Base-by-base conservation (phyloP, 2,797 vertebrate genomes). In the Artibeus jamaicensis region DNA sequence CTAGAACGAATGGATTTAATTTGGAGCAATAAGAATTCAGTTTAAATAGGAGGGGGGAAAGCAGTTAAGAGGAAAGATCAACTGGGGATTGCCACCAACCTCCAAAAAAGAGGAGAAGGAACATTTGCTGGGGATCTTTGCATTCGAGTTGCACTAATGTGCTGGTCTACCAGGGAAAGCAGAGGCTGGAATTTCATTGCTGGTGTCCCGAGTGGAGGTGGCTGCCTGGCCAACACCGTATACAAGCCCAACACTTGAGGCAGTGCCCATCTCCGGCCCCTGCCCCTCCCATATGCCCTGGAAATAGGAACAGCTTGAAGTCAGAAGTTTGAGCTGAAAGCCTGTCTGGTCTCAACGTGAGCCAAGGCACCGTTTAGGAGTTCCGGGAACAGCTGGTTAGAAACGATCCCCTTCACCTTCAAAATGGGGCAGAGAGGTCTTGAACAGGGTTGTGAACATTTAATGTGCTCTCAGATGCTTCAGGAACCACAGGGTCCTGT, bases 1-100 rank as follows among this genome's bases (percentile, higher is more conserved):
- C 91, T 79, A 92, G 96, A 96, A 98, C 96, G 82, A 97, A 97
- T 98, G 91, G 90, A 93, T 95, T 96, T 97, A 95, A 95, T 96
- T 98, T 96, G 96, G 92, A 97, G 95, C 82, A 96, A 77, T 92
- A 97, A 95, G 89, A 96, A 92, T 96, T 95, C 59, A 3, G 89
- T 94, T 94, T 95, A 92, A 87, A 92, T 95, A 97, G 88, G 0
- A 0, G 67, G 92, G 32, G 39, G 3, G 6, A 71, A 85, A 77
- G 74, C 97, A 93, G 94, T 96, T 97, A 90, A 91, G 73, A 55
- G 94, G 46, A 74, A 19, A 42, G 26, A 88, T 94, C 67, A 94
- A 73, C 85, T 83, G 57, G 88, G 97, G 94, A 97, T 82, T 42
- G 73, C 24, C 22, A 24, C 68, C 76, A 90, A 32, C 79, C 53